A percentile compares a stretch with the other conserved stretches of the same genome.
These are phyloP conservation scores for Desmophyllum pertusum DNA, from an alignment of 92 coral and sea anemone species.

Conservation along the genomic window DNA sequence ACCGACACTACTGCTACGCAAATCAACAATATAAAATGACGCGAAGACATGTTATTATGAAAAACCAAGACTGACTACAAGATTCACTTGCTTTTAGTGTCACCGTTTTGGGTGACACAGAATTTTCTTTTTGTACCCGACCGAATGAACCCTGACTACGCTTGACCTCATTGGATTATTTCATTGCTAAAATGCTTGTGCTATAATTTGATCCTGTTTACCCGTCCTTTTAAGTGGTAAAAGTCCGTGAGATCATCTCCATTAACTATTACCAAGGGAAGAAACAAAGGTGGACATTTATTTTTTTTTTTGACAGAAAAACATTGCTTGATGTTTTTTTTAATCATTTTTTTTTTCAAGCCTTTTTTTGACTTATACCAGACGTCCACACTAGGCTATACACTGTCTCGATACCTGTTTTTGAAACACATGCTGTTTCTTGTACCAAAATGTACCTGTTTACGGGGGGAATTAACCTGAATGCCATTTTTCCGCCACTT, in stretches of 20 bases:
- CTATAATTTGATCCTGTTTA: background rate
- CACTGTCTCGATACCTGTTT: background rate
- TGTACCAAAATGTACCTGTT: background rate
- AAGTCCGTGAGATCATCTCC: background rate
- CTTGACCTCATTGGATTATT: slow-evolving; percentile 26
- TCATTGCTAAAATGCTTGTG: background rate
- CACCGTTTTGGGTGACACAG: background rate
- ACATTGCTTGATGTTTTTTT: background rate
- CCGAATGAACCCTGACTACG: background rate
- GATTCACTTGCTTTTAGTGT: background rate
- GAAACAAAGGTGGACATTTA: background rate
- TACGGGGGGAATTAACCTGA: too few relatives aligned
- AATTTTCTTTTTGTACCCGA: background rate
- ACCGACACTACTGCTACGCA: background rate
- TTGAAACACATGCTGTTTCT: background rate
- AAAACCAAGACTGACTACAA: background rate
- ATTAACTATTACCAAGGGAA: background rate
- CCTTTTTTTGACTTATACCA: background rate
- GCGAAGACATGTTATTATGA: slow-evolving; percentile 1
- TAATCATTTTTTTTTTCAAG: background rate
- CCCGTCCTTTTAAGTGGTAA: background rate
- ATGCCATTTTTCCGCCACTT: too few relatives aligned
- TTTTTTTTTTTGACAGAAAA: background rate
- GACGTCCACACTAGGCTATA: background rate
- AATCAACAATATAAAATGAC: background rate